phyloP scores from a whole-genome alignment of 1,140 invertebrate genomes.

The Pissodes strobi region DNA sequence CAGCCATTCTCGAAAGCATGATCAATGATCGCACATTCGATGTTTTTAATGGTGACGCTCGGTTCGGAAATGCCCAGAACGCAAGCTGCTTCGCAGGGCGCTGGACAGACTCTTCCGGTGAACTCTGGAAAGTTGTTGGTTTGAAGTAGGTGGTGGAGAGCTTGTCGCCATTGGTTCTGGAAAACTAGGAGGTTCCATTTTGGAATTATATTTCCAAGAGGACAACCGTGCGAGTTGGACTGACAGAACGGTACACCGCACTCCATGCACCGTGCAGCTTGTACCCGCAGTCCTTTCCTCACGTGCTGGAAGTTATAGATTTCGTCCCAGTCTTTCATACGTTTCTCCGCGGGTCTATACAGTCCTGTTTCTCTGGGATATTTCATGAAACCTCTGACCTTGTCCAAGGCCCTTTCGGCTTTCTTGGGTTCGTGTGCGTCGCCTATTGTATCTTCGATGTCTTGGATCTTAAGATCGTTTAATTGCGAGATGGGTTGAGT shows the following conservation, averaged over 20 bases:
- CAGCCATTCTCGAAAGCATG: slow-evolving; percentile 96
- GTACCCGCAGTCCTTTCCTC: slow-evolving; percentile 82
- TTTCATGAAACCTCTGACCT: slow-evolving; percentile 92
- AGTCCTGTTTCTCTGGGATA: slow-evolving; percentile 85
- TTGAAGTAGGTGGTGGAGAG: slow-evolving; percentile 92
- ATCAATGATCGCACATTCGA: slow-evolving; percentile 98
- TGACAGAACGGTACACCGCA: slow-evolving; percentile 99
- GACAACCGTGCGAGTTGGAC: slow-evolving; percentile 87
- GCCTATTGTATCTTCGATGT: slow-evolving; percentile 87
- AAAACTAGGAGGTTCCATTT: slow-evolving; percentile 99
- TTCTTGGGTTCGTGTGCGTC: slow-evolving; percentile 79
- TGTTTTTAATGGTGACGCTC: slow-evolving; percentile 98
- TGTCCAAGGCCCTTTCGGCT: slow-evolving; percentile 83
- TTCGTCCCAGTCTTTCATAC: slow-evolving; percentile 95
- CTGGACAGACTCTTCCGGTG: slow-evolving; percentile 96
- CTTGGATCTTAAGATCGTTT: slow-evolving; percentile 64
- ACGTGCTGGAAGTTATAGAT: slow-evolving; percentile 90
- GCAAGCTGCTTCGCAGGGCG: slow-evolving; percentile 98
- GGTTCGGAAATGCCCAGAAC: slow-evolving; percentile 95
- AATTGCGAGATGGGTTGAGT: slow-evolving; percentile 55
- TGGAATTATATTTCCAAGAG: slow-evolving; percentile 97
- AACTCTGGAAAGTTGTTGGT: slow-evolving; percentile 99
- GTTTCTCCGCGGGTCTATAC: slow-evolving; percentile 82
- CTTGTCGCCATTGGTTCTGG: slow-evolving; percentile 94
- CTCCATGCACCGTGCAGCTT: slow-evolving; percentile 98